Conservation (phyloP, 2,113 vertebrate genomes). For the Pleuronectes platessa region DNA sequence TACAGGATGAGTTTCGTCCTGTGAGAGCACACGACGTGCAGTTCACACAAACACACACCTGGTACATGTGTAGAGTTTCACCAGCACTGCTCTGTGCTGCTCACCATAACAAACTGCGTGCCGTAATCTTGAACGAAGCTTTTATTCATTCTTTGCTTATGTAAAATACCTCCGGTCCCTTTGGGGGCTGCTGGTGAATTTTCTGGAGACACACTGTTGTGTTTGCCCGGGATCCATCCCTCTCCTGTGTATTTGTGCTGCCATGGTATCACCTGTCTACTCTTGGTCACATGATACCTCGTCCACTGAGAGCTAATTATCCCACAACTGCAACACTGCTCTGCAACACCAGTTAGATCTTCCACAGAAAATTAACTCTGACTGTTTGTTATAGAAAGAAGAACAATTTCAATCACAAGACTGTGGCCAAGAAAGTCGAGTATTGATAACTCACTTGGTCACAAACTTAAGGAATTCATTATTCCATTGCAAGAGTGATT, state of each 20-base stretch:
- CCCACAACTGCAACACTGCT: slow-evolving; percentile 46
- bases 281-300: slow-evolving; percentile 68
- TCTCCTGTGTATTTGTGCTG: slow-evolving; percentile 63
- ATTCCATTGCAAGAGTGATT: slow-evolving; percentile 5
- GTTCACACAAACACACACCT: slow-evolving; percentile 7
- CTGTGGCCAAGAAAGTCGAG: background rate
- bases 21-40: background rate
- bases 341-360: slow-evolving; percentile 56
- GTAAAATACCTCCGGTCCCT: slow-evolving; percentile 31
- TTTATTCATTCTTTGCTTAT: slow-evolving; percentile 44
- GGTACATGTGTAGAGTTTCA: background rate
- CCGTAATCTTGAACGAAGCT: slow-evolving; percentile 22
- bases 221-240: slow-evolving; percentile 57
- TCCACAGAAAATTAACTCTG: slow-evolving; percentile 15
- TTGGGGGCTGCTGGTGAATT: slow-evolving; percentile 54
- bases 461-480: background rate
- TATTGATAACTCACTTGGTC: background rate
- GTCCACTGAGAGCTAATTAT: slow-evolving; percentile 78
- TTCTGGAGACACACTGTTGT: slow-evolving; percentile 56
- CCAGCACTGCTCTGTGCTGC: background rate
- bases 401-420: background rate
- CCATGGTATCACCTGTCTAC: slow-evolving; percentile 73
- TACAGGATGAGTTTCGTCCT: slow-evolving; percentile 10
- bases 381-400: slow-evolving; percentile 22
- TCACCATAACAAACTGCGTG: background rate